These are phyloP conservation scores for Phataginus tricuspis DNA, from an alignment of 2,797 vertebrate genomes.

Conservation along the genomic window DNA sequence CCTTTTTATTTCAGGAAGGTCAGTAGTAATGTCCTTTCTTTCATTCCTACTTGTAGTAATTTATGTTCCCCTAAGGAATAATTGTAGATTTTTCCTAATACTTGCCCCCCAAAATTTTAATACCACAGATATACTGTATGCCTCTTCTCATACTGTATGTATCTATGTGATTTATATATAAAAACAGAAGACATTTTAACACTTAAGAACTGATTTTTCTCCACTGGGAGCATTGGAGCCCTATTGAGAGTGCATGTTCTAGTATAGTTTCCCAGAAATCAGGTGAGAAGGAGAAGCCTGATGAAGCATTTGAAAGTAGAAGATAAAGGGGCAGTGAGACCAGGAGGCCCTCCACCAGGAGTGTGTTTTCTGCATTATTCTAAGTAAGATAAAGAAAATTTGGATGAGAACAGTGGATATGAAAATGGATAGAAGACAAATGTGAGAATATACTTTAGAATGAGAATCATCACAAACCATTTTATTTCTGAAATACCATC, in stretches of 20 bases:
- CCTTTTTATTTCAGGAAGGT: neutral
- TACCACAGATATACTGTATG: neutral
- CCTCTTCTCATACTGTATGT: neutral
- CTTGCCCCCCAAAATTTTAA: neutral
- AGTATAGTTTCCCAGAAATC: neutral
- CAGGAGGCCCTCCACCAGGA: neutral
- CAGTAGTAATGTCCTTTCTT: neutral
- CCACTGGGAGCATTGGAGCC: neutral
- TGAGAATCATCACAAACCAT: neutral
- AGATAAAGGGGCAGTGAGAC: neutral
- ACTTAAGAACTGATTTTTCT: neutral
- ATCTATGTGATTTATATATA: neutral
- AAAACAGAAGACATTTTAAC: neutral
- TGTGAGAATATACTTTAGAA: neutral
- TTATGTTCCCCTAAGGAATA: neutral
- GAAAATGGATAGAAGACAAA: neutral
- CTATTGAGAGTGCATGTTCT: neutral
- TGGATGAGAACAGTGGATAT: neutral
- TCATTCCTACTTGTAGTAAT: neutral
- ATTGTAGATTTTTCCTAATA: neutral
- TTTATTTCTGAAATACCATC: neutral
- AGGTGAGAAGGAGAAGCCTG: neutral
- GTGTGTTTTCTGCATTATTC: neutral
- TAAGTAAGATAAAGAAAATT: neutral
- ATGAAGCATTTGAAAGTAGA: neutral